These are phyloP conservation scores for Hydrozoanthus tunicans DNA, from an alignment of 64 coral and sea anemone genomes.

Conservation along the genomic window DNA sequence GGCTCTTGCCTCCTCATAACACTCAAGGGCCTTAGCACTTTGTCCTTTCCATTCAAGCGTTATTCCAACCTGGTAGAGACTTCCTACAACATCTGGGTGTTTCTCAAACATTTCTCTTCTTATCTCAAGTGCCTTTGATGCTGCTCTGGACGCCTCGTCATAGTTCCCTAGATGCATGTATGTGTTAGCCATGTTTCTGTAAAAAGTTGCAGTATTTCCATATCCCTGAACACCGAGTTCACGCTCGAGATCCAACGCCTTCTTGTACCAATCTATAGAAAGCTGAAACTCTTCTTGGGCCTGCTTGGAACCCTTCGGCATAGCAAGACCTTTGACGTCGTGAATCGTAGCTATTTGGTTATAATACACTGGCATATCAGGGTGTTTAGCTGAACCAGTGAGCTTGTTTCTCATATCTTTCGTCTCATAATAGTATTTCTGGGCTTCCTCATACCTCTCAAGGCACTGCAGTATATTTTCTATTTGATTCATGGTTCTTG, in stretches of 20 bases:
- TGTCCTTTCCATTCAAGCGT: constrained; percentile 45
- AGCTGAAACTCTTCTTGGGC: constrained; percentile 11
- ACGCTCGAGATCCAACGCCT: constrained; percentile 46
- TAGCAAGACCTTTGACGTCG: constrained; percentile 1
- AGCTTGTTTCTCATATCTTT: constrained; percentile 47
- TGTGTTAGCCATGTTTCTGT: constrained; percentile 64
- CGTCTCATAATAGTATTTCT: background rate
- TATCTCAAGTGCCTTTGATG: constrained; percentile 25
- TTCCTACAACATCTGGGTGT: constrained; percentile 57
- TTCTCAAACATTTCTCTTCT: constrained; percentile 2
- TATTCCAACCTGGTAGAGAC: constrained; percentile 59
- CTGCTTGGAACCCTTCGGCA: background rate
- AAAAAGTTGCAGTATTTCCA: constrained; percentile 55
- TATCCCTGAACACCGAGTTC: constrained; percentile 47
- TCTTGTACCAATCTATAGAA: constrained; percentile 7
- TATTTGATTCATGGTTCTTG: constrained; percentile 60
- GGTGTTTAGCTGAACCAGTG: constrained; percentile 37
- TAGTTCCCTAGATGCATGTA: constrained; percentile 40
- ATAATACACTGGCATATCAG: constrained; percentile 59
- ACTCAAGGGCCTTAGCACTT: background rate
- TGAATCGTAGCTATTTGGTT: constrained; percentile 49
- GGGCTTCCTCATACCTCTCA: constrained; percentile 26
- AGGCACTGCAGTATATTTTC: constrained; percentile 48
- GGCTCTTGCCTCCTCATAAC: constrained; percentile 49
- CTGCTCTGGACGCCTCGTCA: constrained; percentile 25